A percentile compares a stretch with the other conserved stretches of the same genome.
These are phyloP conservation scores for Indri indri DNA, from an alignment of 2,113 vertebrate genomes.

Conservation along the genomic window DNA sequence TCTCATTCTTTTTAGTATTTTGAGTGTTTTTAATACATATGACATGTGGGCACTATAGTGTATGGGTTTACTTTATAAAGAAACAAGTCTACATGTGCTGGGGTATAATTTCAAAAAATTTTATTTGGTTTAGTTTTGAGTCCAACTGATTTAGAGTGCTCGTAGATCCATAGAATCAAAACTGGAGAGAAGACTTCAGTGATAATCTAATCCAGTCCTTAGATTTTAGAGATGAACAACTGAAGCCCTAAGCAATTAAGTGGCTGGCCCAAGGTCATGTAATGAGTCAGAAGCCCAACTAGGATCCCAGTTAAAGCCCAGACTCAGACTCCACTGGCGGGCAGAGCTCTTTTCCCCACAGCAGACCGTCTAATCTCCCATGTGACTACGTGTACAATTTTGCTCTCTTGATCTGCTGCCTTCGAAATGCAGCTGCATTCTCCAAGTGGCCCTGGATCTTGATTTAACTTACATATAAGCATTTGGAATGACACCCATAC, in stretches of 20 bases:
- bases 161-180: constrained; percentile 11
- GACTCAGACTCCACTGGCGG: not conserved
- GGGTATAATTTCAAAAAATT: not conserved
- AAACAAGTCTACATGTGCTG: not conserved
- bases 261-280: not conserved
- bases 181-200: not conserved
- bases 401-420: not conserved
- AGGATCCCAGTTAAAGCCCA: not conserved
- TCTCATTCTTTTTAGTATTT: not conserved
- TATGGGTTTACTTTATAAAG: not conserved
- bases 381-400: not conserved
- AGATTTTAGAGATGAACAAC: constrained; percentile 13
- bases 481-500: not conserved
- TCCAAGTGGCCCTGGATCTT: not conserved
- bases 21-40: not conserved
- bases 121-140: constrained; percentile 22
- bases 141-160: not conserved
- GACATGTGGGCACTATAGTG: not conserved
- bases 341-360: not conserved
- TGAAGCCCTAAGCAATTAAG: not conserved
- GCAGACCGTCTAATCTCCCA: not conserved
- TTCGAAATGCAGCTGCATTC: not conserved
- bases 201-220: not conserved
- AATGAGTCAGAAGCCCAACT: not conserved
- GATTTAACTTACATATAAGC: not conserved